Evolutionary conservation across 2,888 invertebrate species (phyloP).

Genomic region (Epiblema foenella): DNA sequence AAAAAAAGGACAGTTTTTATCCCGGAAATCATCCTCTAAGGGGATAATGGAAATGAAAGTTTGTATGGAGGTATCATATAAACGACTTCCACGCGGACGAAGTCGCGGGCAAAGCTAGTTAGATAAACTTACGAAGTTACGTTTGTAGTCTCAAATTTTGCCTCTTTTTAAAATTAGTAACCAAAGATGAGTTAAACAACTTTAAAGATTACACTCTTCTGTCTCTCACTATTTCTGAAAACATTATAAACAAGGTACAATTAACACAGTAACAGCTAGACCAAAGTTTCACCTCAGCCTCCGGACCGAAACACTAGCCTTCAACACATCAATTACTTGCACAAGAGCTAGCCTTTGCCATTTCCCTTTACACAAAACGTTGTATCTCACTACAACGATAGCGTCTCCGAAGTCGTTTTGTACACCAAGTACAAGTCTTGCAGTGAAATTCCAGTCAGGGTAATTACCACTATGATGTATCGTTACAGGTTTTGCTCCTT

Average conservation of each 20-base stretch:
- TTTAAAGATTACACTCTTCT: neutral
- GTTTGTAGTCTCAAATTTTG: too few relatives aligned
- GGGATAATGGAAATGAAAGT: too few relatives aligned
- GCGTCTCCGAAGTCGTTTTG: neutral
- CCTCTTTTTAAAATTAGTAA: too few relatives aligned
- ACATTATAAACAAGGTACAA: neutral
- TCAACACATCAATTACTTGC: constrained; percentile 35
- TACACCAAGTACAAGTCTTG: constrained; percentile 10
- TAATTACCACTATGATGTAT: constrained; percentile 43
- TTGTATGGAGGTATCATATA: too few relatives aligned
- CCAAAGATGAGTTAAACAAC: too few relatives aligned
- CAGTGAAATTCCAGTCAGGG: constrained; percentile 26
- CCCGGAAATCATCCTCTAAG: too few relatives aligned
- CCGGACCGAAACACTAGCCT: constrained; percentile 21
- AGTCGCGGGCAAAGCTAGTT: too few relatives aligned
- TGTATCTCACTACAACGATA: neutral
- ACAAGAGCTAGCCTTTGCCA: constrained; percentile 34
- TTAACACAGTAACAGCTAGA: constrained; percentile 2
- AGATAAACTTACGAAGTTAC: too few relatives aligned
- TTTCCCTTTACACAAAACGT: constrained; percentile 1
- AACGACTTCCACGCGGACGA: too few relatives aligned
- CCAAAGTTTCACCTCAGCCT: constrained; percentile 15
- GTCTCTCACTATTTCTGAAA: neutral
- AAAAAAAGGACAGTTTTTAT: too few relatives aligned
- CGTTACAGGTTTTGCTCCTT: constrained; percentile 34